Conservation (phyloP, 2,113 vertebrate genomes). For the Campylorhamphus procurvoides region DNA sequence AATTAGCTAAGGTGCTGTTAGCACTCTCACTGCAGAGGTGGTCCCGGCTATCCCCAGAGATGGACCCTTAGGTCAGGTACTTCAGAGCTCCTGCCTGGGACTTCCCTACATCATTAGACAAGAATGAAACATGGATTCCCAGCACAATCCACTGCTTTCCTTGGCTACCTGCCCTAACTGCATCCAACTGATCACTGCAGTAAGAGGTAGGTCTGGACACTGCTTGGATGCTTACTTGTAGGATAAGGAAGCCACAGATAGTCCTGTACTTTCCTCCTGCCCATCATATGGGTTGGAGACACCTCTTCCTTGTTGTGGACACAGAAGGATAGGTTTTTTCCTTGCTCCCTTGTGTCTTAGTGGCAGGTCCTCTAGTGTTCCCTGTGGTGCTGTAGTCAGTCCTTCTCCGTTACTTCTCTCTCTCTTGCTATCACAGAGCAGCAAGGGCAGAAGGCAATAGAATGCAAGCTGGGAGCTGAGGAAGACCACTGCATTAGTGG, state of each 20-base stretch:
- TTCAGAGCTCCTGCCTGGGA: not conserved
- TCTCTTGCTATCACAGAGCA: not conserved
- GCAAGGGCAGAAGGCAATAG: not conserved
- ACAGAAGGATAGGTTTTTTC: not conserved
- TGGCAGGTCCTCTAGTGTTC: not conserved
- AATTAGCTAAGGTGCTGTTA: not conserved
- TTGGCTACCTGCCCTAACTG: not conserved
- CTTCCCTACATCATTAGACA: not conserved
- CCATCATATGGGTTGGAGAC: not conserved
- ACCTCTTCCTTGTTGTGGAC: not conserved
- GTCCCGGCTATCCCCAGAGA: not conserved
- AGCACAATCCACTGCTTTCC: not conserved
- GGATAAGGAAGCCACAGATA: not conserved
- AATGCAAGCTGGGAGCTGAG: not conserved
- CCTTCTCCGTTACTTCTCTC: not conserved
- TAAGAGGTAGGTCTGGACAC: not conserved
- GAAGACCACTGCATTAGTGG: not conserved
- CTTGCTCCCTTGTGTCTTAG: not conserved
- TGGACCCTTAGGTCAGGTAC: not conserved
- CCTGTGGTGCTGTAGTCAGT: not conserved
- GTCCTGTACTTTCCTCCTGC: not conserved
- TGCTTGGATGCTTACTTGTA: not conserved
- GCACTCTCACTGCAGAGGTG: not conserved
- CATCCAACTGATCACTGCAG: not conserved
- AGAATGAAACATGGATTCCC: not conserved